phyloP scores from a whole-genome alignment of 2,888 invertebrate species.

The Meteorus colon region DNA sequence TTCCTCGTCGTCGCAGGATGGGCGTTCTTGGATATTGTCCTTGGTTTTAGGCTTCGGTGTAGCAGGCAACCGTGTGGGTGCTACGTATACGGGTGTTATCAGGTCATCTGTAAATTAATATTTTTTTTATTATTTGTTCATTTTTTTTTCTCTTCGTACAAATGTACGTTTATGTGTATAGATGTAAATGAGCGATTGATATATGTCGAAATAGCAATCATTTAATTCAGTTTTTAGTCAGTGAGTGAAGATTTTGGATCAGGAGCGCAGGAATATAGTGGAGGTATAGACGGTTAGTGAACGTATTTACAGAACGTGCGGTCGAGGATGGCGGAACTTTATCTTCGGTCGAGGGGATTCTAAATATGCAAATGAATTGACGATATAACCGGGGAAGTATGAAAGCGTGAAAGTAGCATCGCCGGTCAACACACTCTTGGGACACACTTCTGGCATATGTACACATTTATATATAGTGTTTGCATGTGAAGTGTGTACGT shows the following conservation, averaged over 20 bases:
- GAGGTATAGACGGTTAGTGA: conserved; percentile 52
- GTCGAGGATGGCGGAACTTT: conserved; percentile 51
- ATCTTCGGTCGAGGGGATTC: conserved; percentile 55
- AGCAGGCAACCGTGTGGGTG: conserved; percentile 82
- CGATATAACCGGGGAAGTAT: conserved; percentile 68
- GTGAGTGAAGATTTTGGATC: conserved; percentile 61
- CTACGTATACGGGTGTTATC: conserved; percentile 93
- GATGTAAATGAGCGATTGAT: background rate
- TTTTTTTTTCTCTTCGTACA: background rate
- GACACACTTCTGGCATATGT: background rate
- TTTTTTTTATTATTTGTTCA: background rate
- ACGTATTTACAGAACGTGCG: conserved; percentile 48
- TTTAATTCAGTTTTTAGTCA: conserved; percentile 68
- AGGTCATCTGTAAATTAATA: conserved; percentile 81
- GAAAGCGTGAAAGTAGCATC: conserved; percentile 62
- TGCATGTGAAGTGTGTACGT: background rate
- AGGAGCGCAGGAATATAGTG: conserved; percentile 55
- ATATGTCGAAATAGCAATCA: conserved; percentile 25
- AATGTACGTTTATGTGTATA: background rate
- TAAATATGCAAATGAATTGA: conserved; percentile 71
- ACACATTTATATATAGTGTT: background rate
- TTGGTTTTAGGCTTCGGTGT: conserved; percentile 65
- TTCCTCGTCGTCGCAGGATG: conserved; percentile 88
- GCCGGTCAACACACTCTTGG: background rate
- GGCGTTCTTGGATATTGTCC: conserved; percentile 64